Evolutionary conservation across 2,888 invertebrate genomes (phyloP), one percentile per base, ranked within the genome.

Genomic region (Dicyrtoma fusca): DNA sequence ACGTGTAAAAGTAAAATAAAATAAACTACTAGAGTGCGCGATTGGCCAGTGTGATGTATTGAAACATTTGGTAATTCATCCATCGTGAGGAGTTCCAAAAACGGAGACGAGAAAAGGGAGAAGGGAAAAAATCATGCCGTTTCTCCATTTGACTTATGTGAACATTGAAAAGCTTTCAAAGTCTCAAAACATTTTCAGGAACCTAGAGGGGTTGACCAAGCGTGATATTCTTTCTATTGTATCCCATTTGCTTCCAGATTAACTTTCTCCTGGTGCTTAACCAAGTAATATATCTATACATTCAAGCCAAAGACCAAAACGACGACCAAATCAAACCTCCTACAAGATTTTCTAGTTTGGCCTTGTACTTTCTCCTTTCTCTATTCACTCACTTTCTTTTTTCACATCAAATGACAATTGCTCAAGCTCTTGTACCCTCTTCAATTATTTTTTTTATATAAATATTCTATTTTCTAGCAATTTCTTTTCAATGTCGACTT

Each of bases 161-260:
- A 76, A 76, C 76, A 76, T 70, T 76, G 76, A 76, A 76, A 76
- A 75, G 76, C 76, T 76, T 72, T 75, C 74, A 75, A 75, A 71
- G 65, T 72, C 64, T 70, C 42, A 66, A 69, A 75, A 72, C 62
- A 63, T 53, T 71, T 71, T 63, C 13, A 63, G 63, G 51, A 63
- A 71, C 34, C 53, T 53, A 19, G 62, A 53, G 53, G 71, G 63
- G 63, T 71, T 63, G 71, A 63, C 71, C 64, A 44, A 63, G 63
- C 71, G 71, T 63, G 69, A 63, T 71, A 55, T 63, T 71, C 53
- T 55, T 63, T 62, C 71, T 63, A 63, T 71, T 71, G 71, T 71
- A 53, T 71, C 68, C 68, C 68, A 68, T 68, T 68, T 57, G 47
- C 68, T 68, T 68, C 68, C 25, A 68, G 68, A 68, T 68, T 68